Evolutionary conservation across 2,113 vertebrate genomes (phyloP), one percentile per base, ranked within the genome.

Genomic region (Ptyas mucosa): DNA sequence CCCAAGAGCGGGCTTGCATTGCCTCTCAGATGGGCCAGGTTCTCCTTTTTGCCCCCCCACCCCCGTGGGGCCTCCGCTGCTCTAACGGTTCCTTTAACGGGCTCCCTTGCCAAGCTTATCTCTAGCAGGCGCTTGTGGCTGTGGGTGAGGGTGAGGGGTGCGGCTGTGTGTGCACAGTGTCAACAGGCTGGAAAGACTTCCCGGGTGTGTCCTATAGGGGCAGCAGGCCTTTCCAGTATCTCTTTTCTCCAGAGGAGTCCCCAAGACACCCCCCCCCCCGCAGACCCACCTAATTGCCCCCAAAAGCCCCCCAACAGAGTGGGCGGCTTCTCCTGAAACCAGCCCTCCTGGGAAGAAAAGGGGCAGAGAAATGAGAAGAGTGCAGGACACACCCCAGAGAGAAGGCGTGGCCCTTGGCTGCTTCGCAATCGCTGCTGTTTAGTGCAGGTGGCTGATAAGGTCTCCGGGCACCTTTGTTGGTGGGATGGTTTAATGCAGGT

Each of bases 331-430:
- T 14, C n/a, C 8, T 75, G 15, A 75, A 75, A 6, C 64, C 64
- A 75, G 29, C n/a, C 64, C 2, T 20, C 69, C n/a, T 39, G 69
- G n/a, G 69, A 75, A 20, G 69, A 34, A 69, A 34, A 6, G 14
- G 5, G n/a, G 26, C 64, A 34, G 14, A 18, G n/a, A 18, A 20
- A 20, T 0, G 5, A 3, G 14, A 34, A 15, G 29, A n/a, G 64
- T 6, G n/a, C 64, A 7, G n/a, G 12, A 15, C 14, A 2, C 64
- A 2, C 14, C n/a, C 29, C 0, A 0, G n/a, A 39, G n/a, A 81
- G 69, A 39, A 75, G n/a, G 15, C 0, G 6, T 39, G 69, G 69
- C 58, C 3, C 2, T 26, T 26, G 58, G 24, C 23, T 23, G 57
- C 8, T 26, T 58, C 3, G 8, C 10, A 26, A 24, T 61, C 24